A percentile compares a stretch with the other conserved stretches of the same genome.
phyloP scores from a whole-genome alignment of 2,888 invertebrate species.

The Trachelus tabidus region DNA sequence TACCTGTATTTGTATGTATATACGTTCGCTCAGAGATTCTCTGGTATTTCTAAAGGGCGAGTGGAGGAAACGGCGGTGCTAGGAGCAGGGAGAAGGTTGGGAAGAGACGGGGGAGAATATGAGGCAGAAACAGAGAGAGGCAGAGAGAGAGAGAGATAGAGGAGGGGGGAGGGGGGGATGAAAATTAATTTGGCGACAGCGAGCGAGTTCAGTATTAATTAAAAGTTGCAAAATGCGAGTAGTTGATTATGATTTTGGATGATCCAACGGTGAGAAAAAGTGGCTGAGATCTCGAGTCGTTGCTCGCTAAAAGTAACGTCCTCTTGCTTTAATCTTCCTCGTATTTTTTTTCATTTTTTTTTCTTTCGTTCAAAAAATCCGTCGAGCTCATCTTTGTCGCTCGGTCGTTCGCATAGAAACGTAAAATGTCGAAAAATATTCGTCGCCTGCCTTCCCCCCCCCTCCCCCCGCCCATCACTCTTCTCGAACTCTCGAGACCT shows the following conservation, averaged over 20 bases:
- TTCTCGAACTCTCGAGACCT: not conserved
- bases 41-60: not conserved
- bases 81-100: not conserved
- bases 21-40: not conserved
- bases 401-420: not conserved
- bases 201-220: constrained; percentile 42
- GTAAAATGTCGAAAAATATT: not conserved
- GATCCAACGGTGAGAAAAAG: constrained; percentile 22
- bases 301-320: not conserved
- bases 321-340: not conserved
- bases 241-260: constrained; percentile 41
- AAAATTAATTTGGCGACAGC: constrained; percentile 36
- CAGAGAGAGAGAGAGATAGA: constrained; percentile 4
- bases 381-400: not conserved
- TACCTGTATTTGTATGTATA: not conserved
- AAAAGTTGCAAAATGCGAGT: constrained; percentile 41
- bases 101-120: not conserved
- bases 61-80: not conserved
- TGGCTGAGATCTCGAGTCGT: not conserved
- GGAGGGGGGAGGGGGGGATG: constrained; percentile 20
- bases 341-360: too few species aligned
- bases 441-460: not conserved
- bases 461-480: too few species aligned
- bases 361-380: not conserved
- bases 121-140: not conserved